Evolutionary conservation across 2,888 invertebrate genomes (phyloP).

Genomic region (Dinocampus coccinellae): DNA sequence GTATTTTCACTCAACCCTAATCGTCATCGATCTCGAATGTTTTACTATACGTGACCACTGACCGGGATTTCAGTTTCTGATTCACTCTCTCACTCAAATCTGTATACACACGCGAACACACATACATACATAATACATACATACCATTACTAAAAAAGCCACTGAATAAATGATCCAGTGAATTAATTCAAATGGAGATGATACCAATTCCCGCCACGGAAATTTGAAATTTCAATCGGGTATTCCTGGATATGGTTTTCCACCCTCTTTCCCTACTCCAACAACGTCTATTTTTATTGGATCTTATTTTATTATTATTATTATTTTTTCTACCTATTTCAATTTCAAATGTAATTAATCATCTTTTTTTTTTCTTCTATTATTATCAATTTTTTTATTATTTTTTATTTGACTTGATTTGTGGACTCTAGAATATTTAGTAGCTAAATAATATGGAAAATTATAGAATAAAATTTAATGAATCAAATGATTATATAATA

Average conservation of each 20-base stretch:
- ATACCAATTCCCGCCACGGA: neutral
- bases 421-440: neutral
- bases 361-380: neutral
- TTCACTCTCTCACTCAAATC: neutral
- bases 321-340: neutral
- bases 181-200: constrained; percentile 28
- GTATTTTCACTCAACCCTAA: constrained; percentile 27
- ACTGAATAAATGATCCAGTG: constrained; percentile 34
- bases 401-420: neutral
- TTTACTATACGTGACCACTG: constrained; percentile 35
- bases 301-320: neutral
- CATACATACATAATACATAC: no score
- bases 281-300: neutral
- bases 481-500: no score
- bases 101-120: no score
- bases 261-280: no score
- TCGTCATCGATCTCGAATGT: constrained; percentile 35
- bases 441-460: neutral
- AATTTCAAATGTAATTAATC: neutral
- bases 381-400: neutral
- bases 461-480: no score
- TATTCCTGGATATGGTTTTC: neutral
- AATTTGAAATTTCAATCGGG: constrained; percentile 31
- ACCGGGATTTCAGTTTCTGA: constrained; percentile 25
- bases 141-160: no score